Conservation (phyloP, 2,797 vertebrate genomes). For the Cottoperca gobio region DNA sequence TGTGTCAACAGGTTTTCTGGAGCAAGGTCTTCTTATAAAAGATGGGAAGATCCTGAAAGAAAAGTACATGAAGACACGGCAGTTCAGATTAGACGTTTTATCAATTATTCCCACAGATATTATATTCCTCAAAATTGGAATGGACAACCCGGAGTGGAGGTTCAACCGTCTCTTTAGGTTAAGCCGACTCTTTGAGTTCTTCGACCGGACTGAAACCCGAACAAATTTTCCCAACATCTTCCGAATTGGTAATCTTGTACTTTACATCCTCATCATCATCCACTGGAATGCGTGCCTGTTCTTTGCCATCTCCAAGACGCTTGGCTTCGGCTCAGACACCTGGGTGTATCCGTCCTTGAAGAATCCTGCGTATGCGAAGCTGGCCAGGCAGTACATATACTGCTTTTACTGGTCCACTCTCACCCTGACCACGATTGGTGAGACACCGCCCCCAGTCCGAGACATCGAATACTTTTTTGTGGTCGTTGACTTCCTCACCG, state of each 20-base stretch:
- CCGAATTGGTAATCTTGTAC: constrained; percentile 93
- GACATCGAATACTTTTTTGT: constrained; percentile 96
- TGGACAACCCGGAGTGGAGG: constrained; percentile 91
- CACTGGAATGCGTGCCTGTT: constrained; percentile 98
- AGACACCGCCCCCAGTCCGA: constrained; percentile 93
- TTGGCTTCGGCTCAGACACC: constrained; percentile 92
- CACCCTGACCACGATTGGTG: constrained; percentile 96
- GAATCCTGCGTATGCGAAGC: constrained; percentile 79
- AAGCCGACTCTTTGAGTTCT: constrained; percentile 94
- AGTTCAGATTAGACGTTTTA: constrained; percentile 92
- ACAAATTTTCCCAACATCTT: constrained; percentile 97
- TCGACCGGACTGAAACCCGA: constrained; percentile 96
- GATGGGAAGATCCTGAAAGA: constrained; percentile 88
- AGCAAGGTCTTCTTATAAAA: constrained; percentile 94
- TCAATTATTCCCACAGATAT: constrained; percentile 93
- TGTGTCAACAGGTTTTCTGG: constrained; percentile 90
- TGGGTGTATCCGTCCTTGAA: constrained; percentile 94
- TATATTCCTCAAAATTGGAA: constrained; percentile 86
- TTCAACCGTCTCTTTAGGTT: constrained; percentile 94
- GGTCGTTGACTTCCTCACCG: constrained; percentile 94
- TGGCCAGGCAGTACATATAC: constrained; percentile 94
- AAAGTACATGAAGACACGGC: constrained; percentile 84
- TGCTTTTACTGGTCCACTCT: constrained; percentile 97
- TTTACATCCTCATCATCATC: constrained; percentile 97
- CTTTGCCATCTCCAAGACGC: constrained; percentile 93